Base-by-base conservation (phyloP, 1,140 invertebrate species). In the Zaprionus nigranus region DNA sequence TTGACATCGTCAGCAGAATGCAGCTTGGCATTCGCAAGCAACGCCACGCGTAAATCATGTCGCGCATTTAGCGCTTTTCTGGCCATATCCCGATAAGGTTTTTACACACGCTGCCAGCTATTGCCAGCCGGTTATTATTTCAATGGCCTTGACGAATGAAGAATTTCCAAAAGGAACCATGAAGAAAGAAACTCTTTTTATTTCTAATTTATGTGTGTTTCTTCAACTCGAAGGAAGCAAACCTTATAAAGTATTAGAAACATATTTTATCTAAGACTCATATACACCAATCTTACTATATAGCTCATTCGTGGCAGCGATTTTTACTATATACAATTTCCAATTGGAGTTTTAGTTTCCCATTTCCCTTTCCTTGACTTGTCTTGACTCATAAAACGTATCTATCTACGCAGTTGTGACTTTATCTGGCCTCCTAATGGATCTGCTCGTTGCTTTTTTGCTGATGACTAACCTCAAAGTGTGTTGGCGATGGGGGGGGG, bases 31-130 rank as follows among this genome's bases (percentile, higher is more conserved):
- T 66, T 51, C n/a, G 28, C 26, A 57, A 64, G 36, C 46, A 64
- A 20, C 60, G 68, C 24, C 54, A 38, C 26, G 58, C 64, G 71
- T 68, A 68, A 74, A 74, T 74, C 71, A 74, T 74, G 71, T 68
- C 64, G 54, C 64, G 40, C 40, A 24, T 43, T 20, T 36, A 54
- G 28, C 46, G 28, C 11, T 59, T 49, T 58, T 43, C 11, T 60
- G 53, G 24, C 40, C 36, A 24, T 57, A 40, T 17, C 59, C 64
- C 24, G 64, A 66, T 66, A 66, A 66, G 54, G 36, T 49, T 46
- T 57, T 13, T n/a, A 58, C 26, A 34, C 43, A 46, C 43, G 43
- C 17, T 20, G 43, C 17, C 30, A 34, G 64, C 17, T 24, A 43
- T 40, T 58, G 34, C 24, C 24, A 26, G 24, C 40, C 40, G 15